Evolutionary conservation across 1,140 invertebrate species (phyloP), one percentile per base, ranked within the genome.

Genomic region (Drosophila subpulchrella): DNA sequence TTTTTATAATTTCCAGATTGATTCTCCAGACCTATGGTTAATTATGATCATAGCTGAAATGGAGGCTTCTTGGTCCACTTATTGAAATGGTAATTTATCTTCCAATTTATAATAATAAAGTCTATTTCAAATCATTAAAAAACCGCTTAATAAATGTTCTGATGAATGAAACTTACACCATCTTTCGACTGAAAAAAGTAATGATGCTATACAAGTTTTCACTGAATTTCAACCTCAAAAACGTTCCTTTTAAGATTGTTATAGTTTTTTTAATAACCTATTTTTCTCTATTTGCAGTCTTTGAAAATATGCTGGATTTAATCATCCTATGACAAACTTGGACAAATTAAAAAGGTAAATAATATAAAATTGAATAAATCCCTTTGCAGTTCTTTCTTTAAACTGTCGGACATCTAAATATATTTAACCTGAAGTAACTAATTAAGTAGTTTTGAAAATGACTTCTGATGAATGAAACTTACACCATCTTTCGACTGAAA

Each of bases 1-100:
- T 13, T 24, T 24, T 70, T 0, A n/a, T 50, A 20, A 39, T 41
- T 73, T 77, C 0, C 61, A 81, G 78, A 53, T 81, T 15, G 3
- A 7, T 15, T 2, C 2, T n/a, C 13, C 10, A 44, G 12, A 24
- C 2, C 24, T 10, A 15, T 1, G 15, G 10, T 11, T 3, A 13
- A 34, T 11, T 50, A 11, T 47, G 17, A 24, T 17, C 10, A 11
- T 24, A 11, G 11, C 10, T 4, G 24, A 7, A 15, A 10, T 10
- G 42, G 15, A 20, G 15, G 5, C 1, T 27, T 44, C 8, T 11
- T 47, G 11, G 17, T 47, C 12, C 17, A 24, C 11, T 10, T 24
- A 11, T 24, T 47, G 6, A 47, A 24, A 24, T 47, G 44, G 44
- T 47, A 47, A 47, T 47, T 47, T 6, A 13, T 2, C 1, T 47